phyloP scores from a whole-genome alignment of 2,113 vertebrate genomes.

The Sylvicapra grimmia region DNA sequence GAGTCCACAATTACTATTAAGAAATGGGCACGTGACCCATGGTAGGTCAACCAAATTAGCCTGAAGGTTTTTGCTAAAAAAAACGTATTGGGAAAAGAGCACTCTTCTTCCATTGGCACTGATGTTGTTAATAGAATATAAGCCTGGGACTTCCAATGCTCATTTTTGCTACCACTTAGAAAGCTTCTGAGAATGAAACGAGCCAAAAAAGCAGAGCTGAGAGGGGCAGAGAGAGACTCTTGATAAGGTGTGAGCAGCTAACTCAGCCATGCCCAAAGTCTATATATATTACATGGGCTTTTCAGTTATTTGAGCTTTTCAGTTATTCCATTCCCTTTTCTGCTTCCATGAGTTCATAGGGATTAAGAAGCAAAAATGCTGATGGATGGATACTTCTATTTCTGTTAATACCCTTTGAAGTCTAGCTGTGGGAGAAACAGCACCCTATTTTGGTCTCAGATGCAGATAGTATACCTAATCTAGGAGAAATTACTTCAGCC shows the following conservation, averaged over 20 bases:
- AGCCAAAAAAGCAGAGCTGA: not conserved
- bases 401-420: not conserved
- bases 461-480: not conserved
- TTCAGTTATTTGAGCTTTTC: not conserved
- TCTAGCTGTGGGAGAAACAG: not conserved
- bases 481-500: not conserved
- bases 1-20: not conserved
- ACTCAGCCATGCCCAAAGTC: not conserved
- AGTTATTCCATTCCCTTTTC: not conserved
- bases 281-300: not conserved
- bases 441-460: not conserved
- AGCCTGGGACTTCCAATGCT: not conserved
- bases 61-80: not conserved
- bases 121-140: not conserved
- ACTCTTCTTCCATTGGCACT: not conserved
- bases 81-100: not conserved
- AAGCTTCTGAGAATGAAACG: not conserved
- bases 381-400: not conserved
- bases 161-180: not conserved
- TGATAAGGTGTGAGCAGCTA: not conserved
- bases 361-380: constrained; percentile 1
- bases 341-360: not conserved
- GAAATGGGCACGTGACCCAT: not conserved
- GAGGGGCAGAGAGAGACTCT: not conserved
- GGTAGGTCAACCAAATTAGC: not conserved